These are phyloP conservation scores for Panthera tigris DNA, from an alignment of 2,113 vertebrate genomes.

Conservation along the genomic window DNA sequence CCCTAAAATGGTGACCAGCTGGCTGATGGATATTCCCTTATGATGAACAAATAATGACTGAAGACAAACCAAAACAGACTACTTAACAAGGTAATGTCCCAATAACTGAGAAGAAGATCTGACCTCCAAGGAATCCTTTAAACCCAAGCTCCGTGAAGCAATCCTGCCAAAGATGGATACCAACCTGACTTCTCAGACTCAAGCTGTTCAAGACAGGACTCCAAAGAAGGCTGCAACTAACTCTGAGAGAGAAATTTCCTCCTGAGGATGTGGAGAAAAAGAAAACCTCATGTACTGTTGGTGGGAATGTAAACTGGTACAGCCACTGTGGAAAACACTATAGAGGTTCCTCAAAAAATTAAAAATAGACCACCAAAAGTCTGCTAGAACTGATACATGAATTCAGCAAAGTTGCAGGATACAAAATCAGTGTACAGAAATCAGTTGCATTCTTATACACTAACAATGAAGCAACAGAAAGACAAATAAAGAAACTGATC, in stretches of 20 bases:
- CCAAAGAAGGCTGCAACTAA: background rate
- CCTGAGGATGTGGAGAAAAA: background rate
- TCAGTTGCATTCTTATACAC: too few species aligned
- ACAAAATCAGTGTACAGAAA: too few species aligned
- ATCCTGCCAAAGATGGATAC: background rate
- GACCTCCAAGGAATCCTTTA: background rate
- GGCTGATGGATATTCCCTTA: background rate
- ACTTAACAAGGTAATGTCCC: background rate
- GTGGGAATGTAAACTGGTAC: background rate
- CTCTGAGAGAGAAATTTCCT: background rate
- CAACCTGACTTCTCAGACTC: background rate
- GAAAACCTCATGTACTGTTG: background rate
- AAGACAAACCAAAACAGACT: background rate
- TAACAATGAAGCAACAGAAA: too few species aligned
- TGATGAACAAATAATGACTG: background rate
- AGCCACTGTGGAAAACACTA: background rate
- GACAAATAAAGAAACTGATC: too few species aligned
- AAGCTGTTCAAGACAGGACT: background rate
- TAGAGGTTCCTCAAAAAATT: background rate
- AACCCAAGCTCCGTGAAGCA: background rate
- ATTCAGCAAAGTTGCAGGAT: too few species aligned
- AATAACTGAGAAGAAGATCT: background rate
- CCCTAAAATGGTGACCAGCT: background rate
- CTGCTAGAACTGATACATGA: too few species aligned
- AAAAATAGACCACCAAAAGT: background rate